phyloP scores from a whole-genome alignment of 2,797 vertebrate genomes.

The Cryptoblepharus egeriae region DNA sequence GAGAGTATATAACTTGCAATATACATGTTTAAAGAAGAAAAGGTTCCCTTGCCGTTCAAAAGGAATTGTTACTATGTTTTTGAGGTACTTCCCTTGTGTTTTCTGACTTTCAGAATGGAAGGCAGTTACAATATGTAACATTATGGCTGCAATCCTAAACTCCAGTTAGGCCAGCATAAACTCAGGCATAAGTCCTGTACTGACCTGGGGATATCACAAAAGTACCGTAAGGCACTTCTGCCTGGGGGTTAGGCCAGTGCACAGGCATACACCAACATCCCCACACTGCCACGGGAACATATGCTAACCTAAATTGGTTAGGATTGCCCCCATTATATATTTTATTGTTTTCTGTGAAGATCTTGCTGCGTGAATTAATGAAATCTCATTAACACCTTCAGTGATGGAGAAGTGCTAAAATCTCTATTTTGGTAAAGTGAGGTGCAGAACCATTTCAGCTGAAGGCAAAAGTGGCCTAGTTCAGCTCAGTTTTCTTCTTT shows the following conservation, averaged over 20 bases:
- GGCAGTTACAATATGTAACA: not conserved
- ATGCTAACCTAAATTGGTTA: too few relatives aligned
- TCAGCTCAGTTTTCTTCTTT: not conserved
- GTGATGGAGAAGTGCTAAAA: not conserved
- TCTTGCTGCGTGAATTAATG: not conserved
- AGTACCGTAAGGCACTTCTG: too few relatives aligned
- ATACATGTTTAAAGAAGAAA: too few relatives aligned
- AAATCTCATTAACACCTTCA: not conserved
- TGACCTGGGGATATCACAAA: too few relatives aligned
- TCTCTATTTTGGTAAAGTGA: not conserved
- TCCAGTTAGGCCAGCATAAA: too few relatives aligned
- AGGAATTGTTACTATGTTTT: not conserved
- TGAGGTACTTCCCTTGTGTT: accelerated
- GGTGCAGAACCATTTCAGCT: not conserved
- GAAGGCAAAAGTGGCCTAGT: not conserved
- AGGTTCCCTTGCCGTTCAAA: not conserved
- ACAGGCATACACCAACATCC: too few relatives aligned
- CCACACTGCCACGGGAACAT: too few relatives aligned
- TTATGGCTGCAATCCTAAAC: too few relatives aligned
- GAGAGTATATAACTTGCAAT: constrained; percentile 15
- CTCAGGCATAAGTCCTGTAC: too few relatives aligned
- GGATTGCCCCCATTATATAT: too few relatives aligned
- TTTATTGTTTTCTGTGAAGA: not conserved
- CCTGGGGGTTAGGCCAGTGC: too few relatives aligned
- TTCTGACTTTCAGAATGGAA: not conserved